phyloP scores from a whole-genome alignment of 2,113 vertebrate species.

The rat (Rattus norvegicus) region GRCr8 NC_086039.1:62060001-62060500 shows the following conservation, averaged over 20 bases:
- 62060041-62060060: not conserved
- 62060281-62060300: not conserved
- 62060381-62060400: not conserved
- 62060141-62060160: not conserved
- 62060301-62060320: not conserved
- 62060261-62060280: conserved; percentile 33
- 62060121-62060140: not conserved
- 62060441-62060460: not conserved
- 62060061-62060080: not conserved
- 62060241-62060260: conserved; percentile 4
- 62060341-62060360: not conserved
- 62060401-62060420: not conserved
- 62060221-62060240: not conserved
- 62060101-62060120: not conserved
- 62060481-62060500: not conserved
- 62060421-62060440: not conserved
- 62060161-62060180: not conserved
- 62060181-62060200: not conserved
- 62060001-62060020: not conserved
- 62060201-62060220: too few relatives aligned
- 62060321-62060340: not conserved
- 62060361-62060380: not conserved
- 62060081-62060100: not conserved
- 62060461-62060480: conserved; percentile 11
- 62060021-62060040: not conserved